Percentiles rank a stretch among this genome's conserved stretches.
These are phyloP conservation scores for Ips typographus DNA, from an alignment of 1,140 invertebrate species.

Conservation along the genomic window DNA sequence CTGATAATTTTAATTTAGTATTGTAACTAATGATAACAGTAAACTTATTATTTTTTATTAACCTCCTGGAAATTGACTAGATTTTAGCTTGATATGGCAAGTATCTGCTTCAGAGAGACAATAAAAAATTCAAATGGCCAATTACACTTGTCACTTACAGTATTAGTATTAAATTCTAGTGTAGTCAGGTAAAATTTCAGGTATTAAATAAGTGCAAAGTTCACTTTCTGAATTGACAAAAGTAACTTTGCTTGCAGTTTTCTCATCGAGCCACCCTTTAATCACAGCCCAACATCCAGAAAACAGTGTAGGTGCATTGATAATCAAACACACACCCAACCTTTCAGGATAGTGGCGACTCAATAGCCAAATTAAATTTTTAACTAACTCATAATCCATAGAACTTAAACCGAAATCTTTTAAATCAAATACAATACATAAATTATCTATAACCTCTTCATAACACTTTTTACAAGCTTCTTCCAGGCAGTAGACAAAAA, in stretches of 20 bases:
- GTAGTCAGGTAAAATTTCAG: conserved; percentile 71
- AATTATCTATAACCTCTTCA: conserved; percentile 75
- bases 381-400: conserved; percentile 76
- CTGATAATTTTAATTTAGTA: too few relatives aligned
- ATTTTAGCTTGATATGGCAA: too few relatives aligned
- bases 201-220: conserved; percentile 71
- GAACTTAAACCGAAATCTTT: conserved; percentile 69
- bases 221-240: conserved; percentile 69
- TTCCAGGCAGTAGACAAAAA: conserved; percentile 75
- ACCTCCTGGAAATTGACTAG: too few relatives aligned
- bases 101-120: too few relatives aligned
- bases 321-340: conserved; percentile 70
- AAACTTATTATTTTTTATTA: too few relatives aligned
- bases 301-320: conserved; percentile 70
- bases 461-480: conserved; percentile 74
- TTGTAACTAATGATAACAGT: too few relatives aligned
- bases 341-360: conserved; percentile 74
- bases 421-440: conserved; percentile 76
- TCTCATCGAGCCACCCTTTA: conserved; percentile 73
- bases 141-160: conserved; percentile 46
- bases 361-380: conserved; percentile 74
- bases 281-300: conserved; percentile 74
- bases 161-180: too few relatives aligned
- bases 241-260: conserved; percentile 71
- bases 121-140: conserved; percentile 8